Evolutionary conservation across 1,140 invertebrate species (phyloP).

Genomic region (Eumaeus atala): DNA sequence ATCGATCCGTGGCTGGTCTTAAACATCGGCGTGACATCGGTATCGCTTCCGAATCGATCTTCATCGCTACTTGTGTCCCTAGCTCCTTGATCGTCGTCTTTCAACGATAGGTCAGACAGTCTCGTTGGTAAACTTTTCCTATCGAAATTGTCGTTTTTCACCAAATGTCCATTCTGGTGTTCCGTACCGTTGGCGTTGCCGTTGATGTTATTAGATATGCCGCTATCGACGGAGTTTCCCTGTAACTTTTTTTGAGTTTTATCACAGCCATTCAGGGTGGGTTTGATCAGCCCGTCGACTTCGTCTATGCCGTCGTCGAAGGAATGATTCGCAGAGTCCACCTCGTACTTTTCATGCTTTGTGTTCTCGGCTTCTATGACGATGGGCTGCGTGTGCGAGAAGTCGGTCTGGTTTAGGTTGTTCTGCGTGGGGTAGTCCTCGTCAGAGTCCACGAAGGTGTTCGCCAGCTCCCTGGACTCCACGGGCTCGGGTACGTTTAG

Average conservation of each 20-base stretch:
- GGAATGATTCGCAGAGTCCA: slow-evolving; percentile 60
- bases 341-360: slow-evolving; percentile 45
- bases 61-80: slow-evolving; percentile 52
- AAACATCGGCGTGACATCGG: slow-evolving; percentile 39
- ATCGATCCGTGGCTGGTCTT: slow-evolving; percentile 32
- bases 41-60: slow-evolving; percentile 52
- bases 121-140: slow-evolving; percentile 39
- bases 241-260: slow-evolving; percentile 43
- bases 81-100: slow-evolving; percentile 43
- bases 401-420: slow-evolving; percentile 62
- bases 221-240: slow-evolving; percentile 60
- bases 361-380: slow-evolving; percentile 57
- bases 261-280: slow-evolving; percentile 36
- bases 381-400: slow-evolving; percentile 63
- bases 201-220: slow-evolving; percentile 57
- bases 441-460: slow-evolving; percentile 49
- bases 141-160: slow-evolving; percentile 27
- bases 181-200: slow-evolving; percentile 31
- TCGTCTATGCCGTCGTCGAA: slow-evolving; percentile 60
- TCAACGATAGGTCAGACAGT: slow-evolving; percentile 56
- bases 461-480: slow-evolving; percentile 40
- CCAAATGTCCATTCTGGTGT: slow-evolving; percentile 33
- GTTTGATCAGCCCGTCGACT: slow-evolving; percentile 47
- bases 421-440: slow-evolving; percentile 65
- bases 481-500: slow-evolving; percentile 59